These are phyloP conservation scores for Neodiprion pinetum DNA, from an alignment of 1,140 invertebrate genomes.

Conservation along the genomic window DNA sequence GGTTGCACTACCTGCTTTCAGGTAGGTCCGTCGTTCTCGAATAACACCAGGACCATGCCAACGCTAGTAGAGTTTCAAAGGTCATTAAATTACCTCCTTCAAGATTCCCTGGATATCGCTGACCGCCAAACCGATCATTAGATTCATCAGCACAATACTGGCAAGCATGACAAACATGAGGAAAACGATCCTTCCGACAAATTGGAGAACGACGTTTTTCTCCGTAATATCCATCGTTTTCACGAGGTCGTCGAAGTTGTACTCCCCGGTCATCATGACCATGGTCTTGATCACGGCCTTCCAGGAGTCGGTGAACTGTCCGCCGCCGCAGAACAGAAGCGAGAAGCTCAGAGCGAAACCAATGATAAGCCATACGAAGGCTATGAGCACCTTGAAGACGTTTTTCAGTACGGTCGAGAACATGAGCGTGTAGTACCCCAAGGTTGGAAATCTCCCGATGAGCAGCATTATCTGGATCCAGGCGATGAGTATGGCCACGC, in stretches of 20 bases:
- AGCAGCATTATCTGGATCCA: conserved; percentile 66
- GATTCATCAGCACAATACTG: conserved; percentile 70
- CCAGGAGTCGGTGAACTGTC: conserved; percentile 57
- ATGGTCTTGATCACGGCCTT: conserved; percentile 60
- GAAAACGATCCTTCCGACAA: conserved; percentile 64
- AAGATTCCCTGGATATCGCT: conserved; percentile 69
- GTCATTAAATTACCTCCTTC: conserved; percentile 40
- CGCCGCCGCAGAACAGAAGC: conserved; percentile 58
- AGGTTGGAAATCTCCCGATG: conserved; percentile 61
- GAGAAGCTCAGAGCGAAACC: conserved; percentile 66
- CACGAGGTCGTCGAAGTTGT: conserved; percentile 61
- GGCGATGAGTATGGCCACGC: conserved; percentile 58
- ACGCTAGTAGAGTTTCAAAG: conserved; percentile 41
- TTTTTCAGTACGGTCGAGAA: conserved; percentile 61
- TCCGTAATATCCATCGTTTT: conserved; percentile 18
- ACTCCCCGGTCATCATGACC: conserved; percentile 70
- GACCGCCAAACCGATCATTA: conserved; percentile 70
- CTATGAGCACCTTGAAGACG: conserved; percentile 59
- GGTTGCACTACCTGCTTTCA: conserved; percentile 53
- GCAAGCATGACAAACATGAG: conserved; percentile 67
- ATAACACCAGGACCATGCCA: conserved; percentile 51
- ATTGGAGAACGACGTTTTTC: conserved; percentile 29
- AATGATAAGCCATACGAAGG: conserved; percentile 63
- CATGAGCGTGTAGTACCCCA: conserved; percentile 63
- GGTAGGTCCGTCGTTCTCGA: conserved; percentile 55